phyloP scores from a whole-genome alignment of 2,113 vertebrate genomes.

The Lamprologus tigripictilis region DNA sequence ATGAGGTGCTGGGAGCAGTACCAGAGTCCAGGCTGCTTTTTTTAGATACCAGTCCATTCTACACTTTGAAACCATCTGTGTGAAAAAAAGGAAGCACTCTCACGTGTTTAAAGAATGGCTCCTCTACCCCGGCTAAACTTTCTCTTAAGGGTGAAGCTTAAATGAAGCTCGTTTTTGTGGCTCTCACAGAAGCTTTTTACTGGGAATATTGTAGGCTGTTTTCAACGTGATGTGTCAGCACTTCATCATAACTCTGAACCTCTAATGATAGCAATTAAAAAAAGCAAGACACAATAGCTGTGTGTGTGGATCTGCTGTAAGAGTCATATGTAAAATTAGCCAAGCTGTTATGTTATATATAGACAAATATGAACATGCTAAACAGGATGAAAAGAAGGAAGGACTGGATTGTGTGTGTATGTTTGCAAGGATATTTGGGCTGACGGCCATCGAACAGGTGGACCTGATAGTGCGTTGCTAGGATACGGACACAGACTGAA shows the following conservation, averaged over 20 bases:
- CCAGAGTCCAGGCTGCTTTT: not conserved
- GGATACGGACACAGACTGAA: slow-evolving; percentile 28
- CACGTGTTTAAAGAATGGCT: not conserved
- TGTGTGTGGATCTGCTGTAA: not conserved
- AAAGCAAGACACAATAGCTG: not conserved
- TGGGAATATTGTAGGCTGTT: not conserved
- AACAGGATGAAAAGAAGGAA: not conserved
- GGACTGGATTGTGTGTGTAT: not conserved
- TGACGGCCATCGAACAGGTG: slow-evolving; percentile 33
- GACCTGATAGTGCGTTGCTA: slow-evolving; percentile 42
- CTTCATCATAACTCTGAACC: not conserved
- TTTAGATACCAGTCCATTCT: slow-evolving; percentile 1
- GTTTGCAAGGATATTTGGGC: slow-evolving; percentile 3
- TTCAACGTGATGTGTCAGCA: not conserved
- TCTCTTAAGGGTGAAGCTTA: not conserved
- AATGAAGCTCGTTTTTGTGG: not conserved
- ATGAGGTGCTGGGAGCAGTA: slow-evolving; percentile 19
- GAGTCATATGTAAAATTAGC: not conserved
- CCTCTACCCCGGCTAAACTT: not conserved
- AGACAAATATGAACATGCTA: not conserved
- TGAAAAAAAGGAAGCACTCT: not conserved
- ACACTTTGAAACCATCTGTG: not conserved
- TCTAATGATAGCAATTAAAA: not conserved
- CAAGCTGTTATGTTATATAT: not conserved
- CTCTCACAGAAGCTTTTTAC: not conserved